A percentile compares a stretch with the other conserved stretches of the same genome.
Evolutionary conservation across 1,140 invertebrate species (phyloP).

Genomic region (Neodiprion fabricii): DNA sequence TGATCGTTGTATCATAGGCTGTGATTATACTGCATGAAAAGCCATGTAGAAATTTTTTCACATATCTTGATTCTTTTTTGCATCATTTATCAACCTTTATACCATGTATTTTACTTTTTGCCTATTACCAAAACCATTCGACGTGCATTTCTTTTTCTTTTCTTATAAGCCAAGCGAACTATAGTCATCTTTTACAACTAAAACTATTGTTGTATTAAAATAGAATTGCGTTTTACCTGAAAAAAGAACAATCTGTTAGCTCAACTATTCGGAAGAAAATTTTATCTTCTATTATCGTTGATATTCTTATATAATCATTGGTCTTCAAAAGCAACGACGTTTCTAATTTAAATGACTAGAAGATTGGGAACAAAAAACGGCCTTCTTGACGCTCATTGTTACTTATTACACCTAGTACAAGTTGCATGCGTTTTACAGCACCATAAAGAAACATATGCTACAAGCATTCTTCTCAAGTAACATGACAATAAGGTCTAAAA

Average conservation of each 20-base stretch:
- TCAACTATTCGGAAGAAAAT: not conserved
- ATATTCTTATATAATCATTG: not conserved
- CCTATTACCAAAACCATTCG: not conserved
- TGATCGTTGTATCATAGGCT: no score
- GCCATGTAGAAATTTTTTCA: not conserved
- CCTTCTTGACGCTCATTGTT: not conserved
- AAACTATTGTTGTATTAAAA: no score
- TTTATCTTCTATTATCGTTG: not conserved
- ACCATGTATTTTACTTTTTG: not conserved
- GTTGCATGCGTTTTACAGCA: not conserved
- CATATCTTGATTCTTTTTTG: not conserved
- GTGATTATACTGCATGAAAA: not conserved
- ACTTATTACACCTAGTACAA: not conserved
- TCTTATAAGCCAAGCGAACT: not conserved
- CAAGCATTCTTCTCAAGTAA: not conserved
- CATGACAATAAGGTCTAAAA: not conserved
- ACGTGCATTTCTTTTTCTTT: not conserved
- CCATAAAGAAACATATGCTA: not conserved
- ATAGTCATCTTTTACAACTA: not conserved
- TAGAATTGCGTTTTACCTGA: not conserved
- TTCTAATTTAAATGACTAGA: not conserved
- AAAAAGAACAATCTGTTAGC: not conserved
- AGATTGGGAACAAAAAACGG: no score
- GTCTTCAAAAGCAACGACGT: not conserved
- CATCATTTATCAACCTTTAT: not conserved